Conservation (phyloP, 2,797 vertebrate species). For the Varecia variegata region DNA sequence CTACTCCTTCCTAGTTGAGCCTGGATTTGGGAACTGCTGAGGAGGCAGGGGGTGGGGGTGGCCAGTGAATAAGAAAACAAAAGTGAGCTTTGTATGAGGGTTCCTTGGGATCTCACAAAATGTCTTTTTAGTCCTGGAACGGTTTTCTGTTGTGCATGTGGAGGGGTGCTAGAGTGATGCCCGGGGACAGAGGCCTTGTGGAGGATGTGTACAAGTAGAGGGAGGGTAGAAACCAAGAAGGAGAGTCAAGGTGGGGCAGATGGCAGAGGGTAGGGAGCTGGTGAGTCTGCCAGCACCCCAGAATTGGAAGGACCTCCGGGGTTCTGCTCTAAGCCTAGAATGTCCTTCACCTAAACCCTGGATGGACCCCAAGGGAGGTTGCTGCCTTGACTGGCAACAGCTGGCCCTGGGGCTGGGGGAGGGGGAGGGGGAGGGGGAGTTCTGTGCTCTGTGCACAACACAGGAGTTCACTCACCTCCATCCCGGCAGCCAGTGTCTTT, state of each 20-base stretch:
- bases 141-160: neutral
- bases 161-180: neutral
- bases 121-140: neutral
- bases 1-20: neutral
- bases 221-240: neutral
- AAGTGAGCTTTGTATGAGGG: neutral
- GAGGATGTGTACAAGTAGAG: neutral
- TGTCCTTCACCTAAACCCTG: neutral
- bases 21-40: neutral
- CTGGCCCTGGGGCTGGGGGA: neutral
- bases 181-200: neutral
- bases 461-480: neutral
- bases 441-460: neutral
- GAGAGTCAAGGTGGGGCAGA: too few species aligned
- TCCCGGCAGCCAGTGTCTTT: too few species aligned
- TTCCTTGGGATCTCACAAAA: neutral
- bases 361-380: neutral
- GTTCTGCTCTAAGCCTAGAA: neutral
- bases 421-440: neutral
- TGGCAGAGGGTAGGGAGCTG: fast-evolving
- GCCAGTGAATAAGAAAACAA: neutral
- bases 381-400: neutral
- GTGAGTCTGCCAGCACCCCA: fast-evolving
- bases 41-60: neutral
- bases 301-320: neutral